Evolutionary conservation across 2,113 vertebrate species (phyloP), one percentile per base, ranked within the genome.

Genomic region (Ptilonorhynchus violaceus): DNA sequence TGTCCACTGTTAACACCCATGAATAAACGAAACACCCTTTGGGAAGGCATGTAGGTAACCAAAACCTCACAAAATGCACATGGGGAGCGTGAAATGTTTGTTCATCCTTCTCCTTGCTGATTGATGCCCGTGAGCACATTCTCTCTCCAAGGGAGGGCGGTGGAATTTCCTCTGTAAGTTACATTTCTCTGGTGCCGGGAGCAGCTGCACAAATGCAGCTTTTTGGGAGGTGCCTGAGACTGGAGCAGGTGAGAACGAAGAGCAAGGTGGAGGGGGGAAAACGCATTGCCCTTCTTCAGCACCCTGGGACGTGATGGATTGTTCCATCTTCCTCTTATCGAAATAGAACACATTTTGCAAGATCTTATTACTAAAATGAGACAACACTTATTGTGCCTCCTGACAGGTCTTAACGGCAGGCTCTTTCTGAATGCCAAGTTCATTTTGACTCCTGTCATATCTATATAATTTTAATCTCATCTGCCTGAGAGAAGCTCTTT

Each of bases 61-160:
- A 70, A 58, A 78, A 41, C 7, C 23, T 59, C 16, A 68, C 35
- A 33, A 74, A 72, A 53, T 11, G 2, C 31, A 18, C 1, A 0
- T 24, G 27, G 27, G 23, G 4, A 44, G 4, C 49, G n/a, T 31
- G 41, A 60, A 28, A 56, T 11, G 2, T 27, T 53, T 78, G 18
- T 52, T 72, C 39, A 33, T 35, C 14, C 13, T 68, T n/a, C 35
- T 56, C 3, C 30, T 63, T 94, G 16, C 23, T 59, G 56, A 6
- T 79, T 59, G 56, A 6, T 79, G 19, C 10, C 8, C 0, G 0
- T 44, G 22, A 50, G 22, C 52, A 42, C 2, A 1, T 46, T 33
- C 4, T n/a, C 15, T 93, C 53, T 74, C 11, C 22, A 58, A 2
- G 14, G 24, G 50, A 68, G 19, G 25, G 25, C 55, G 14, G 30